phyloP scores from a whole-genome alignment of 2,888 invertebrate genomes.

The Drepana falcataria region DNA sequence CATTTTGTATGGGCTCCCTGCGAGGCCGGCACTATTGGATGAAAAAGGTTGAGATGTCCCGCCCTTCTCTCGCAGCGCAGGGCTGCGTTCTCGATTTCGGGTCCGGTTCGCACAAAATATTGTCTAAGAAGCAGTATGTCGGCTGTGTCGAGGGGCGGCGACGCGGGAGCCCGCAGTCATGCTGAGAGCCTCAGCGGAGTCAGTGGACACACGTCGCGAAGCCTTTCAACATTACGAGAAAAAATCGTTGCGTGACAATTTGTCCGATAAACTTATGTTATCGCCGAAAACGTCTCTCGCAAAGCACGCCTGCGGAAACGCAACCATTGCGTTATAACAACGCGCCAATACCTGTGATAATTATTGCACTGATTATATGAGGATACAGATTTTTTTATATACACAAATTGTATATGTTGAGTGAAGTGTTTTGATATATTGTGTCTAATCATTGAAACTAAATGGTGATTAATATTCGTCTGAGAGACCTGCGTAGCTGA shows the following conservation, averaged over 20 bases:
- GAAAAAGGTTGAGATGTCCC: conserved; percentile 63
- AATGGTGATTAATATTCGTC: conserved; percentile 21
- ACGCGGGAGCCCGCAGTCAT: conserved; percentile 77
- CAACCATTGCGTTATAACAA: conserved; percentile 58
- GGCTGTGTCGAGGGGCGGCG: conserved; percentile 70
- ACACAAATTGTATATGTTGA: conserved; percentile 39
- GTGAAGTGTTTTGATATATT: conserved; percentile 62
- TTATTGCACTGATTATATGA: conserved; percentile 50
- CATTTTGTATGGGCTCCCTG: conserved; percentile 20
- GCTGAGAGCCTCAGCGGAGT: conserved; percentile 74
- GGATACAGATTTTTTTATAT: conserved; percentile 60
- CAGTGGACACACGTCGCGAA: conserved; percentile 74
- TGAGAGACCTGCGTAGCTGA: conserved; percentile 13
- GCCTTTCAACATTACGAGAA: conserved; percentile 59
- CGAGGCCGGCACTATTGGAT: conserved; percentile 53
- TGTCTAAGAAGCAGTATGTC: conserved; percentile 73
- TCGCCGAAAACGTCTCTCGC: conserved; percentile 29
- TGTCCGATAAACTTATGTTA: conserved; percentile 53
- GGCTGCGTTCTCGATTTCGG: conserved; percentile 67
- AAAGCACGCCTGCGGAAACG: conserved; percentile 36
- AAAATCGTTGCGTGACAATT: conserved; percentile 64
- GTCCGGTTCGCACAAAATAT: conserved; percentile 50
- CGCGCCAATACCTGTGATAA: conserved; percentile 64
- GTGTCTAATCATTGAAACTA: conserved; percentile 42
- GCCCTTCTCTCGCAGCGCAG: conserved; percentile 57